phyloP scores from a whole-genome alignment of 2,797 vertebrate species.

The Picus viridis region DNA sequence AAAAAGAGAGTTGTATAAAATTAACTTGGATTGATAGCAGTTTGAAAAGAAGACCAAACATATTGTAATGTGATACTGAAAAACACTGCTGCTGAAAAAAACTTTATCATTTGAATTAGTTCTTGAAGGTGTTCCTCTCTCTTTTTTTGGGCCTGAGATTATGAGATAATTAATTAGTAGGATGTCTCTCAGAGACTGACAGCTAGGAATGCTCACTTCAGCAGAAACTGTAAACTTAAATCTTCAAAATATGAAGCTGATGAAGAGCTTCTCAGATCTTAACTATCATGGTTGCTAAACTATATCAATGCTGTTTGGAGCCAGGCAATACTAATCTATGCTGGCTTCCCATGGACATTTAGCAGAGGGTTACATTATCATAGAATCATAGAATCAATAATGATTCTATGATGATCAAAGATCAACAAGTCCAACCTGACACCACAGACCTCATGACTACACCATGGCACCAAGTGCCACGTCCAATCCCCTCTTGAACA shows the following conservation, averaged over 20 bases:
- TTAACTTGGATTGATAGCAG: background rate
- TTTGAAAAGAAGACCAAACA: background rate
- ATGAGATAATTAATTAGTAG: background rate
- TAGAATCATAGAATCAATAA: too few relatives aligned
- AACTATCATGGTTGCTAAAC: background rate
- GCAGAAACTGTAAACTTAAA: background rate
- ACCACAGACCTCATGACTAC: too few relatives aligned
- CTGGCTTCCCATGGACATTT: background rate
- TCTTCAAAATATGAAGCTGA: background rate
- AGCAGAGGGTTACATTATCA: background rate
- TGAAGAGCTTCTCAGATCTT: background rate
- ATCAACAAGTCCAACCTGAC: too few relatives aligned
- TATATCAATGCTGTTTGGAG: background rate
- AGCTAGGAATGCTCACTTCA: background rate
- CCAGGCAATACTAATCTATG: background rate
- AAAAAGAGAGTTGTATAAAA: constrained; percentile 1
- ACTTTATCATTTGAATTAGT: background rate
- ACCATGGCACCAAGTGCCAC: too few relatives aligned
- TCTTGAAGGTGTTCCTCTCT: background rate
- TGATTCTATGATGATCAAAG: too few relatives aligned
- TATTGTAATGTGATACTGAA: background rate
- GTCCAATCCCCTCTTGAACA: too few relatives aligned
- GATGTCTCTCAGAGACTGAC: background rate
- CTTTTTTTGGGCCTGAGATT: background rate
- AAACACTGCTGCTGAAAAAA: background rate